phyloP scores from a whole-genome alignment of 2,113 vertebrate species.

The Triplophysa rosa region DNA sequence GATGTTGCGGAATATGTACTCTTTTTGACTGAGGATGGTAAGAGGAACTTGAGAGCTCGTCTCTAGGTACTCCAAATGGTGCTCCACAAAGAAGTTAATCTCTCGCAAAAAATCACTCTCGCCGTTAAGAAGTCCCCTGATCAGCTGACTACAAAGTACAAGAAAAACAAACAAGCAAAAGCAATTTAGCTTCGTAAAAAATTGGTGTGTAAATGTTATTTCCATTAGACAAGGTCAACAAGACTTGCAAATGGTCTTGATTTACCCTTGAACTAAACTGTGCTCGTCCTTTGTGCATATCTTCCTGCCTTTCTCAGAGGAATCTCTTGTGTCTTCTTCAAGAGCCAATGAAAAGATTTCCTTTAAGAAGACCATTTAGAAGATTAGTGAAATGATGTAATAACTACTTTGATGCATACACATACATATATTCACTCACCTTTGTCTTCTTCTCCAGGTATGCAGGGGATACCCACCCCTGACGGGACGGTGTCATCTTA shows the following conservation, averaged over 20 bases:
- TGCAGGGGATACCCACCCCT: conserved; percentile 96
- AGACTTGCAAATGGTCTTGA: background rate
- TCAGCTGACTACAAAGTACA: conserved; percentile 66
- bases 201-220: too few relatives aligned
- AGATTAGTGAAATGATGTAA: background rate
- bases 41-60: conserved; percentile 58
- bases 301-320: conserved; percentile 20
- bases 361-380: conserved; percentile 2
- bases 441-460: conserved; percentile 93
- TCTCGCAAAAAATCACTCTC: conserved; percentile 75
- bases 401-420: background rate
- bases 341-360: conserved; percentile 40
- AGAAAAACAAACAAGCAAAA: background rate
- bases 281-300: conserved; percentile 41
- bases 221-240: background rate
- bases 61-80: conserved; percentile 65
- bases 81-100: conserved; percentile 67
- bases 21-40: conserved; percentile 69
- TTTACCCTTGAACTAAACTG: conserved; percentile 37
- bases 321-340: conserved; percentile 35
- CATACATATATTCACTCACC: conserved; percentile 68
- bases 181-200: background rate
- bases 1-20: conserved; percentile 88
- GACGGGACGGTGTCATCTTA: conserved; percentile 86
- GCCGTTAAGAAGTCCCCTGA: conserved; percentile 69